Evolutionary conservation across 2,113 vertebrate species (phyloP).

Genomic region (Ammodramus savannarum): DNA sequence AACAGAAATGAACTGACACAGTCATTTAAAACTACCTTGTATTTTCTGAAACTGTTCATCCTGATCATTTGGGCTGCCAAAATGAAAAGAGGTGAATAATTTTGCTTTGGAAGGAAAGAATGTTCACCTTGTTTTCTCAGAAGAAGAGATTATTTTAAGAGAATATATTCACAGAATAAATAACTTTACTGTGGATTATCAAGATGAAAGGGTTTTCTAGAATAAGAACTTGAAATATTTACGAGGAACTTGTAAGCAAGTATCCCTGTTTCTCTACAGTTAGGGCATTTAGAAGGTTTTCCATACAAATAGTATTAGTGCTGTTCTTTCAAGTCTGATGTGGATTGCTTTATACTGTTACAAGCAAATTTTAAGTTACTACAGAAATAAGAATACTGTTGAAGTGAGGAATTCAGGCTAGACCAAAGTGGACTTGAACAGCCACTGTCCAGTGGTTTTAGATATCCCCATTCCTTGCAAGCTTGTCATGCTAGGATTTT

Average conservation of each 20-base stretch:
- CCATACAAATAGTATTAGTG: background rate
- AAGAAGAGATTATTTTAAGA: background rate
- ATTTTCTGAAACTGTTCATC: background rate
- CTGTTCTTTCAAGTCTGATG: background rate
- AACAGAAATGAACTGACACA: background rate
- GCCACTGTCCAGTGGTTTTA: background rate
- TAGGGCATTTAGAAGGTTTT: background rate
- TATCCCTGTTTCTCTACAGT: background rate
- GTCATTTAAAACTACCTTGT: background rate
- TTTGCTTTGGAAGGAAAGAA: background rate
- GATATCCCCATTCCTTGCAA: background rate
- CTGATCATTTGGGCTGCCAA: background rate
- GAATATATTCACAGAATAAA: background rate
- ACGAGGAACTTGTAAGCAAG: background rate
- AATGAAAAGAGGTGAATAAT: background rate
- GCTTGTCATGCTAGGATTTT: background rate
- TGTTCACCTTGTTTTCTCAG: background rate
- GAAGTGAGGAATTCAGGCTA: background rate
- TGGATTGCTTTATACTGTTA: background rate
- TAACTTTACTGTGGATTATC: background rate
- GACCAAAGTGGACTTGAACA: background rate
- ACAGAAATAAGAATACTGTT: background rate
- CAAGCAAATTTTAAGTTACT: background rate
- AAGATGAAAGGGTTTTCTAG: background rate
- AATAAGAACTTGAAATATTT: background rate